Evolutionary conservation across 2,888 invertebrate genomes (phyloP).

Genomic region (Volucella bombylans): DNA sequence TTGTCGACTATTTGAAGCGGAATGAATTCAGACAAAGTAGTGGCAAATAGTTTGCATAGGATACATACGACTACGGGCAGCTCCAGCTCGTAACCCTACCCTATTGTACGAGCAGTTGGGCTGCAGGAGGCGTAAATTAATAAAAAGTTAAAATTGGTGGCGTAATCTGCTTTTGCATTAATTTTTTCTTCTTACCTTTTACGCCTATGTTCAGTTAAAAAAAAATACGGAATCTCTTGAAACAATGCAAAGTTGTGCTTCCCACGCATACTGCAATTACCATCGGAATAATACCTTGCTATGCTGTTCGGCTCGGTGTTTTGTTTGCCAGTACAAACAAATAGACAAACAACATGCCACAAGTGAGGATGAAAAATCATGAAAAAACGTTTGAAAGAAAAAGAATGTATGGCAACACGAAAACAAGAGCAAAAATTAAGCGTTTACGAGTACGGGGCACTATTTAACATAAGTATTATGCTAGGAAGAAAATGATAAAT

Average conservation of each 20-base stretch:
- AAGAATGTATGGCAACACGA: conserved; percentile 38
- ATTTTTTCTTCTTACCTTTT: conserved; percentile 32
- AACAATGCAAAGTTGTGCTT: conserved; percentile 61
- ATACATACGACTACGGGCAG: conserved; percentile 9
- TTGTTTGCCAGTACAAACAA: conserved; percentile 69
- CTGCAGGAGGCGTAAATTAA: conserved; percentile 54
- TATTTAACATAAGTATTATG: conserved; percentile 29
- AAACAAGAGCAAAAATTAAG: conserved; percentile 13
- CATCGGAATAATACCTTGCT: conserved; percentile 44
- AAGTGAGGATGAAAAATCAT: conserved; percentile 56
- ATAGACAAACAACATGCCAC: conserved; percentile 69
- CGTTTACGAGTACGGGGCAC: too few species aligned
- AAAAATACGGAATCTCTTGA: neutral
- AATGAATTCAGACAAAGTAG: conserved; percentile 57
- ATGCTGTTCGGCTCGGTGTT: conserved; percentile 55
- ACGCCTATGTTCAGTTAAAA: neutral
- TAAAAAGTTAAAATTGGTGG: conserved; percentile 66
- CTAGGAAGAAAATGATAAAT: conserved; percentile 66
- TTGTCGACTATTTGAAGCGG: conserved; percentile 51
- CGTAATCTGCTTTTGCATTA: conserved; percentile 67
- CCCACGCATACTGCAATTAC: conserved; percentile 71
- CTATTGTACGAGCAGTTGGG: neutral
- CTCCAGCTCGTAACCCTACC: too few species aligned
- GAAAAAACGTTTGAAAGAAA: conserved; percentile 9
- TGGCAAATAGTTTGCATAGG: conserved; percentile 29